Conservation (phyloP, 2,797 vertebrate species). For the Thunnus albacares region DNA sequence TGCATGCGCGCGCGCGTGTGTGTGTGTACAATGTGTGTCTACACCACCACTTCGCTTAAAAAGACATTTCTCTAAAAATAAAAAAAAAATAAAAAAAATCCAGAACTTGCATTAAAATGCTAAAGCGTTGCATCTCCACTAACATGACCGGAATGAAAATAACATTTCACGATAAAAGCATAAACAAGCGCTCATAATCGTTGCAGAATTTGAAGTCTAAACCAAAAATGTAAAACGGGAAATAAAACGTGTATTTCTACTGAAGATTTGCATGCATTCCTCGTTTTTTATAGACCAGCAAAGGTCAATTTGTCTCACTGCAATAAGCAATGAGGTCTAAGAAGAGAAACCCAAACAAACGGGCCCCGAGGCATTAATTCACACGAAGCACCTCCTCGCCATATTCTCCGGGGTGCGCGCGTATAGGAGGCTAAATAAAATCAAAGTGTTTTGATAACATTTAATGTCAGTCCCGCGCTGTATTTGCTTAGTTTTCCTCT, state of each 20-base stretch:
- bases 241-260: background rate
- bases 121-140: background rate
- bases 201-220: background rate
- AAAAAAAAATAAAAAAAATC: background rate
- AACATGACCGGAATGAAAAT: background rate
- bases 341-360: constrained; percentile 89
- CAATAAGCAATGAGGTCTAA: constrained; percentile 79
- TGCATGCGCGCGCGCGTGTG: background rate
- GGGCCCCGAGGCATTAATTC: constrained; percentile 84
- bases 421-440: constrained; percentile 73
- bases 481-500: constrained; percentile 48
- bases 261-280: constrained; percentile 23
- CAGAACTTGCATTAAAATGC: background rate
- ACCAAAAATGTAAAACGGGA: background rate
- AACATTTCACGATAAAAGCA: background rate
- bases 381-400: constrained; percentile 66
- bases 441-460: constrained; percentile 75
- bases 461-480: constrained; percentile 69
- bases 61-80: too few relatives aligned
- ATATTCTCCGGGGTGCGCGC: constrained; percentile 78
- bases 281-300: constrained; percentile 76
- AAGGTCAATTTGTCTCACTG: constrained; percentile 87
- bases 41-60: background rate
- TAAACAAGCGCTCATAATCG: background rate
- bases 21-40: too few relatives aligned